Evolutionary conservation across 2,797 vertebrate genomes (phyloP).

Genomic region (Mus minutoides): DNA sequence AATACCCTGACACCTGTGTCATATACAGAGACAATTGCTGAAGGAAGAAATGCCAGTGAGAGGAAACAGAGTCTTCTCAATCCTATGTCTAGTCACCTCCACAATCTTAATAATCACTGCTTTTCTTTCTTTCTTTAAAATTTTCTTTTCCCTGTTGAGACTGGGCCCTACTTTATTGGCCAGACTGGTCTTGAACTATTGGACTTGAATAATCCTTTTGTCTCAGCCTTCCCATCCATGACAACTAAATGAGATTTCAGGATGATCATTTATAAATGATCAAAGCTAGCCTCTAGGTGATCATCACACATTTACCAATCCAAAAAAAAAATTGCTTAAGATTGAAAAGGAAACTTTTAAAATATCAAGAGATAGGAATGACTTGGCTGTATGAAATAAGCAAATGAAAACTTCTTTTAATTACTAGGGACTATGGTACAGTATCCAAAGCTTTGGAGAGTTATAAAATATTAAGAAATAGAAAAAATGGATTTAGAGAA

Average conservation of each 20-base stretch:
- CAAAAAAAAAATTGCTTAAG: not conserved
- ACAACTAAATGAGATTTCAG: not conserved
- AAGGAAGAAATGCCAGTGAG: not conserved
- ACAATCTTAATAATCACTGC: not conserved
- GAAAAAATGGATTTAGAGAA: not conserved
- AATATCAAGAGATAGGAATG: conserved; percentile 19
- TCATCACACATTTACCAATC: not conserved
- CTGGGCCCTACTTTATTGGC: not conserved
- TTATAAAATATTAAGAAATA: not conserved
- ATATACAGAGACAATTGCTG: not conserved
- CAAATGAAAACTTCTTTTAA: conserved; percentile 5
- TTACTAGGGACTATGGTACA: not conserved
- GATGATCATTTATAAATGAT: not conserved
- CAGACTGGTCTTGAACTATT: not conserved
- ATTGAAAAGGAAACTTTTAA: conserved; percentile 9
- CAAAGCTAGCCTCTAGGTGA: not conserved
- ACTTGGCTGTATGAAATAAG: not conserved
- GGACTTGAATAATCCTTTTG: not conserved
- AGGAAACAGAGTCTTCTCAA: not conserved
- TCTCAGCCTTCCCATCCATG: not conserved
- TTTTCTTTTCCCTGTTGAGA: not conserved
- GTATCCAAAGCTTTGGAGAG: not conserved
- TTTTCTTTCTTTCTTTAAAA: not conserved
- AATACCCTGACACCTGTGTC: not conserved
- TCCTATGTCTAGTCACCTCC: not conserved